Evolutionary conservation across 2,797 vertebrate species (phyloP), one percentile per base, ranked within the genome.

Genomic region (Sphaeramia orbicularis): DNA sequence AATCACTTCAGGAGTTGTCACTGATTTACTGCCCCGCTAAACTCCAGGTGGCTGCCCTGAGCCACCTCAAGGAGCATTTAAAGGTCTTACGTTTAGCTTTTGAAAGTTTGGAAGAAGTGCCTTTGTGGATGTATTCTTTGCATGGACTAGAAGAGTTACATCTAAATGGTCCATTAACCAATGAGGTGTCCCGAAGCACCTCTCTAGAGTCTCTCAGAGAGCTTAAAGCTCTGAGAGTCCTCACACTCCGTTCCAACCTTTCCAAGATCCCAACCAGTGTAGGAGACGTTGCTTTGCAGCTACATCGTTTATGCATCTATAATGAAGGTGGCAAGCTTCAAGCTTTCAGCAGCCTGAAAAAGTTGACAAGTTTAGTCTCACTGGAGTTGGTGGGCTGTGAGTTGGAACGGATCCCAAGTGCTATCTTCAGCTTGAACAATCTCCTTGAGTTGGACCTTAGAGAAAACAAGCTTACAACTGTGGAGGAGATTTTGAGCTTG

Each of bases 401-500:
- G 9, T 85, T 98, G 59, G 96, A 97, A 68, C 95, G 95, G 2
- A 95, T 97, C 75, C 96, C 96, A 1, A 96, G 96, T 0, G 95
- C 96, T 0, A 82, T 97, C 43, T 97, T 97, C 83, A 96, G 95
- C 78, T 90, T 98, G 38, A 84, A 66, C 2, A 95, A 93, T 0
- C 84, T 98, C 48, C 95, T 97, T 81, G 94, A 95, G 74, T 69
- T 97, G 44, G 96, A 97, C 85, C 90, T 97, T 41, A 94, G 87
- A 62, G 96, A 96, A 14, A 98, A 98, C 85, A 94, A 92, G 59
- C 91, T 98, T 4, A 92, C 90, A 42, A 95, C 96, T 0, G 94
- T 97, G 2, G 96, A 97, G 68, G 96, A 97, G 86, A 96, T 97
- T 56, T 91, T 97, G 38, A 97, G 96, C 65, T 87, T 97, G 57